Evolutionary conservation across 2,888 invertebrate genomes (phyloP), one percentile per base, ranked within the genome.

Genomic region (Tetragonula carbonaria): DNA sequence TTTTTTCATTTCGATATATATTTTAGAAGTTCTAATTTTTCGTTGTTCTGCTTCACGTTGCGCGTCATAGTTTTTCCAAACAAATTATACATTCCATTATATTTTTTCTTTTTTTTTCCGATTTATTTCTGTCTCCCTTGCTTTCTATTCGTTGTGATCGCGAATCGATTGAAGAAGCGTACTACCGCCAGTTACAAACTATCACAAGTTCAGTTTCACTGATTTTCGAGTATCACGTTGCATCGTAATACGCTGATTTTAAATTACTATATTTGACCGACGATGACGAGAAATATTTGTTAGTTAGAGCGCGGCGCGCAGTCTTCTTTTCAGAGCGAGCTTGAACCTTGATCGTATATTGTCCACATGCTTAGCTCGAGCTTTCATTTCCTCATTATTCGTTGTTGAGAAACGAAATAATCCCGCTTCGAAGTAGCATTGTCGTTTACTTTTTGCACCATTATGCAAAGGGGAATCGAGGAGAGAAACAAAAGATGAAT

Each of bases 351-450:
- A 85, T 86, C 90, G 86, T 88, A 83, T 84, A 87, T 86, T 84
- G 87, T 91, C 85, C 90, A 91, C 88, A 92, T 90, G 92, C 93
- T 93, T 93, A 91, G 90, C 92, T 90, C 92, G 87, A 91, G 92
- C 91, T 92, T 92, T 86, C 65, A 73, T 80, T 83, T 84, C 57
- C 78, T 72, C 77, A 63, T 85, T 57, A 14, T 62, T 23, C 81
- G 67, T 84, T 68, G 66, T 73, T 78, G 45, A 33, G 68, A 73
- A 55, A 68, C 71, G 51, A 57, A 53, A 1, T 28, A 73, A 33
- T 28, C 57, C 67, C 62, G 77, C 84, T 83, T 83, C 74, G 77
- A 74, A 53, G 18, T 63, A 73, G n/a, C n/a, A 72, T 62, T 74
- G 78, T 78, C 33, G 53, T 84, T 70, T 67, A 65, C 55, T 57